phyloP scores from a whole-genome alignment of 2,113 vertebrate genomes.

The Pelodiscus sinensis region DNA sequence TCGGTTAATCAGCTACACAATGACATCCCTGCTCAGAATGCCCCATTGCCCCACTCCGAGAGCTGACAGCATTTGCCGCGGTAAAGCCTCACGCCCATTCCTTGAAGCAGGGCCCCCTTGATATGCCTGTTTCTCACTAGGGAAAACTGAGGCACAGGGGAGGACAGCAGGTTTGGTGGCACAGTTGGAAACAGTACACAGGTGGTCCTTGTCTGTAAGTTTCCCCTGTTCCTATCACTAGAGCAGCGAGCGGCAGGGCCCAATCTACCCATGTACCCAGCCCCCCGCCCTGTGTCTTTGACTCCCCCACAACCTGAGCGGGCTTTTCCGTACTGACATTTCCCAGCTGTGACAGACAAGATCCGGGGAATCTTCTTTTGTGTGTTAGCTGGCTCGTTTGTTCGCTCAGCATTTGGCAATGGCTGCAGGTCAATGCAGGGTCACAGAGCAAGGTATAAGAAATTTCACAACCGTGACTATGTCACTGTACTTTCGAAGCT shows the following conservation, averaged over 20 bases:
- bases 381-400: background rate
- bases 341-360: fast-evolving
- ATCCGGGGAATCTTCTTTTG: background rate
- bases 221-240: background rate
- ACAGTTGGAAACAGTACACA: background rate
- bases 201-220: background rate
- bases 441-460: constrained; percentile 58
- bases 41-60: background rate
- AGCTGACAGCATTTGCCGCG: background rate
- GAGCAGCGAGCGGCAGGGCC: background rate
- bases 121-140: background rate
- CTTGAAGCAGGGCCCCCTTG: background rate
- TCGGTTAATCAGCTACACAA: too few species aligned
- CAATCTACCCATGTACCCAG: background rate
- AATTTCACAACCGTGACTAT: constrained; percentile 40
- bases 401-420: constrained; percentile 17
- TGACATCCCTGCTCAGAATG: too few species aligned
- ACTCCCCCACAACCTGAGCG: background rate
- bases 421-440: constrained; percentile 54
- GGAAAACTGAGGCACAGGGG: background rate
- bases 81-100: background rate
- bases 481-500: background rate
- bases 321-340: background rate
- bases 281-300: background rate
- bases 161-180: background rate